These are phyloP conservation scores for Mesocentrotus franciscanus DNA, from an alignment of 53 echinoderm and acorn worm genomes.

Conservation along the genomic window DNA sequence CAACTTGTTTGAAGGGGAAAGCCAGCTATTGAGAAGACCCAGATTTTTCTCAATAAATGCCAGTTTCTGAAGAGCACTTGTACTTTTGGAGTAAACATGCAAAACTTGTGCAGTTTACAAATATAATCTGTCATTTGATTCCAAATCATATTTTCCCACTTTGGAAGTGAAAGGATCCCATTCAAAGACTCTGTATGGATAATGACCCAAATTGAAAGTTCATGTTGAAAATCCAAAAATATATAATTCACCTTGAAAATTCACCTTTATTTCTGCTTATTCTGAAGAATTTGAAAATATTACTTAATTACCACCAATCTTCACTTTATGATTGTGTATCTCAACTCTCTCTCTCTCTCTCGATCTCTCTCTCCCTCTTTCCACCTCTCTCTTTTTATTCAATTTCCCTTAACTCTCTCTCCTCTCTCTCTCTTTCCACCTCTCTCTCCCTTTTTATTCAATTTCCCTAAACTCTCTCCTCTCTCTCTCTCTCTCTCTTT, in stretches of 20 bases:
- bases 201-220: slow-evolving; percentile 9
- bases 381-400: background rate
- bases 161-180: background rate
- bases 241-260: background rate
- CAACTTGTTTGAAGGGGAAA: slow-evolving; percentile 30
- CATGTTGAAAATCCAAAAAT: background rate
- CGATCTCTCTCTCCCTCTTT: background rate
- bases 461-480: background rate
- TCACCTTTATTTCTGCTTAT: background rate
- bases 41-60: slow-evolving; percentile 45
- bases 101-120: slow-evolving; percentile 56
- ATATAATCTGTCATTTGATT: slow-evolving; percentile 64
- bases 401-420: too few relatives aligned
- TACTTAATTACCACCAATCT: background rate
- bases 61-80: slow-evolving; percentile 48
- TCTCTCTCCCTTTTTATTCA: background rate
- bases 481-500: background rate
- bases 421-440: background rate
- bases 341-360: background rate
- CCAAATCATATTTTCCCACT: slow-evolving; percentile 35
- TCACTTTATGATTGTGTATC: background rate
- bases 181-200: background rate
- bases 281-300: background rate
- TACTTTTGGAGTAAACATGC: slow-evolving; percentile 61
- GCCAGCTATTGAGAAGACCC: slow-evolving; percentile 28